Conservation (phyloP, 2,797 vertebrate genomes). For the Gallinago stenura region DNA sequence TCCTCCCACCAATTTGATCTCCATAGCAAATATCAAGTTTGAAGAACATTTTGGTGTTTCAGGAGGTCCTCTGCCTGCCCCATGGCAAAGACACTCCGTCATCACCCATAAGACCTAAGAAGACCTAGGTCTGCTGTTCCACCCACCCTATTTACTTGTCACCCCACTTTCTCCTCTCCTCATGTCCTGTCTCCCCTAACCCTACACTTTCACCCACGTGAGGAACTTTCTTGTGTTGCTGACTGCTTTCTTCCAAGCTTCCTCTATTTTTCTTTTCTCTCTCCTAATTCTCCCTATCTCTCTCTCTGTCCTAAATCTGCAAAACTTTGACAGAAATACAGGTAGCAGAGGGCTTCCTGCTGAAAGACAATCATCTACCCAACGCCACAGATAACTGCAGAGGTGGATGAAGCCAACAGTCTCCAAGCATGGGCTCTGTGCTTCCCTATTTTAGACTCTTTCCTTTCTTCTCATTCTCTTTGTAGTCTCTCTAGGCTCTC, state of each 20-base stretch:
- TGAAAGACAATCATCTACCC: background rate
- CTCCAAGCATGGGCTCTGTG: background rate
- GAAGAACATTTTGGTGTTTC: background rate
- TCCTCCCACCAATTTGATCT: background rate
- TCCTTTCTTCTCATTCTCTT: background rate
- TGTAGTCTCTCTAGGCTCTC: background rate
- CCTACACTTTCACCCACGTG: fast-evolving
- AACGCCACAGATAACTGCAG: background rate
- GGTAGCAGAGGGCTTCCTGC: background rate
- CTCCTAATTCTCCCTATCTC: background rate
- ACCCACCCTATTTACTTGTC: background rate
- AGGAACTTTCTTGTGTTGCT: background rate
- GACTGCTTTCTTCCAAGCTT: background rate
- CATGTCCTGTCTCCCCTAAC: background rate
- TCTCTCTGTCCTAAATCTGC: background rate
- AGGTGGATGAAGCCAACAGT: background rate
- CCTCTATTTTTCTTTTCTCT: background rate
- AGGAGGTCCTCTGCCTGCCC: background rate
- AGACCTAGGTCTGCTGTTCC: background rate
- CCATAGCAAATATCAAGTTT: fast-evolving
- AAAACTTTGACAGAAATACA: background rate
- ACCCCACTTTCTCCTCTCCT: background rate
- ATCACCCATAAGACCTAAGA: background rate
- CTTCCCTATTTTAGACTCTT: background rate
- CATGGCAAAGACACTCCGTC: background rate